Percentiles rank a stretch among this genome's conserved stretches.
phyloP scores from a whole-genome alignment of 2,888 invertebrate genomes.

The Apomyelois bistriatella region DNA sequence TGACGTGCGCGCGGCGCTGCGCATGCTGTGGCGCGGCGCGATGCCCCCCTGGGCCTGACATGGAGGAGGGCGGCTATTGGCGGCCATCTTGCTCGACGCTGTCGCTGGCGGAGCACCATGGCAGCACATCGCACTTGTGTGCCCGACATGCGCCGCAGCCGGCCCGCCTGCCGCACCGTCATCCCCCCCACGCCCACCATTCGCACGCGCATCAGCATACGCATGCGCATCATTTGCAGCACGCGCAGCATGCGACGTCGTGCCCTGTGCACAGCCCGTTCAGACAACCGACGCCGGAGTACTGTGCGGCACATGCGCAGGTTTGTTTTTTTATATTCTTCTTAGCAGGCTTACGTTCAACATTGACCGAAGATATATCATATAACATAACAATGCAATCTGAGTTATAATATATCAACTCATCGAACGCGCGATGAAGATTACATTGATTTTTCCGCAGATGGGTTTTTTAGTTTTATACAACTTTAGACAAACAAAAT shows the following conservation, averaged over 20 bases:
- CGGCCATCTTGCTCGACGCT: slow-evolving; percentile 76
- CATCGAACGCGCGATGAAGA: too few species aligned
- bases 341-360: not conserved
- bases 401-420: too few species aligned
- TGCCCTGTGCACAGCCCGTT: slow-evolving; percentile 89
- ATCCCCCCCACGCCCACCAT: slow-evolving; percentile 64
- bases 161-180: slow-evolving; percentile 64
- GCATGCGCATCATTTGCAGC: slow-evolving; percentile 65
- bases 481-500: too few species aligned
- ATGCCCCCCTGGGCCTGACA: slow-evolving; percentile 71
- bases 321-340: slow-evolving; percentile 31
- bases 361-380: too few species aligned
- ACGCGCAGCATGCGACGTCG: slow-evolving; percentile 68
- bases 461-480: too few species aligned
- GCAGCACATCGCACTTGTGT: slow-evolving; percentile 69
- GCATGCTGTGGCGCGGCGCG: slow-evolving; percentile 78
- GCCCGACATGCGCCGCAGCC: slow-evolving; percentile 67
- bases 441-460: too few species aligned
- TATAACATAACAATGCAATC: too few species aligned
- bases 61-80: slow-evolving; percentile 77
- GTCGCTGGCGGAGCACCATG: slow-evolving; percentile 72
- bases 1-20: slow-evolving; percentile 77
- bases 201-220: slow-evolving; percentile 70
- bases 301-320: slow-evolving; percentile 74
- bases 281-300: slow-evolving; percentile 79